Conservation (phyloP, 1,140 invertebrate species). For the Drosophila pachea region DNA sequence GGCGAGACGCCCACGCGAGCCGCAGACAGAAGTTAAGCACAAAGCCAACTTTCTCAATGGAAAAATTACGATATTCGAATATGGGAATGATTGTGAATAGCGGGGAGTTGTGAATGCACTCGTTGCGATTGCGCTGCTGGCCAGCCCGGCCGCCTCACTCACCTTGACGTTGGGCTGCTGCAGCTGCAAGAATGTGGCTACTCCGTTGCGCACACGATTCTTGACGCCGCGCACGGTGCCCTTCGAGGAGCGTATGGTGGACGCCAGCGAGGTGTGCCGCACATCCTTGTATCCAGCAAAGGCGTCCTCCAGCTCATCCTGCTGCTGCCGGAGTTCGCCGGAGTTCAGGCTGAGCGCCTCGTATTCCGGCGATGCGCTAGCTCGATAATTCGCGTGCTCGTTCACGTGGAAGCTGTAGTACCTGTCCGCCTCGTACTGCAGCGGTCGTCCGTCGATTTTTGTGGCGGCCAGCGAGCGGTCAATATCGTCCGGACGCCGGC, state of each 20-base stretch:
- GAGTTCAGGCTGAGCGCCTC: conserved; percentile 61
- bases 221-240: conserved; percentile 95
- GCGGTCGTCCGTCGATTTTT: conserved; percentile 63
- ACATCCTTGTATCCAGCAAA: conserved; percentile 91
- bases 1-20: conserved; percentile 42
- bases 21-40: conserved; percentile 25
- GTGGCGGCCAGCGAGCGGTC: conserved; percentile 29
- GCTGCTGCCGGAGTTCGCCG: conserved; percentile 22
- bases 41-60: conserved; percentile 65
- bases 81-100: too few relatives aligned
- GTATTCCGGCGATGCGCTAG: conserved; percentile 36
- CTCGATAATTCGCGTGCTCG: conserved; percentile 81
- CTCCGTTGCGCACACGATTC: conserved; percentile 95
- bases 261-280: conserved; percentile 81
- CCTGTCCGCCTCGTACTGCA: conserved; percentile 85
- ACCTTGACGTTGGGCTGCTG: conserved; percentile 86
- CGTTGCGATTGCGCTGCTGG: too few relatives aligned
- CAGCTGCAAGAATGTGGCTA: conserved; percentile 94
- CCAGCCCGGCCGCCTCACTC: too few relatives aligned
- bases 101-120: too few relatives aligned
- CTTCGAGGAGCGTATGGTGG: conserved; percentile 91
- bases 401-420: conserved; percentile 91
- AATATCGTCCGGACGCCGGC: neutral
- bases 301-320: conserved; percentile 80
- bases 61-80: neutral